phyloP scores from a whole-genome alignment of 1,140 invertebrate species.

The Arion vulgaris region DNA sequence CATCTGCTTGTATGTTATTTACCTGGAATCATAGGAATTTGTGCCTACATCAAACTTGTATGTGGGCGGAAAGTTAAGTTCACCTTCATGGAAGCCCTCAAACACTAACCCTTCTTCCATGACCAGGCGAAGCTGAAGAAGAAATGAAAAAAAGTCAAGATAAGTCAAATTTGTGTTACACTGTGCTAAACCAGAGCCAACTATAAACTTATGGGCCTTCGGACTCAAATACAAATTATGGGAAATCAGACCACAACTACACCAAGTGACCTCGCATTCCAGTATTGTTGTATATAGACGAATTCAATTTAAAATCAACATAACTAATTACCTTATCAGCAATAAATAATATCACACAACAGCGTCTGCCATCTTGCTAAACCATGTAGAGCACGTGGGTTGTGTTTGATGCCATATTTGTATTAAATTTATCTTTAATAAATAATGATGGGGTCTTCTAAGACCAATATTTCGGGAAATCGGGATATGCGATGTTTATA shows the following conservation, averaged over 20 bases:
- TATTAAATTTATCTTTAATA: not conserved
- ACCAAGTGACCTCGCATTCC: too few species aligned
- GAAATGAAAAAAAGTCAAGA: not conserved
- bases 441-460: not conserved
- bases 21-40: constrained; percentile 83
- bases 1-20: not conserved
- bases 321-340: not conserved
- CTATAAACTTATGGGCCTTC: too few species aligned
- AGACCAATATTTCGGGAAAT: not conserved
- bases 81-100: constrained; percentile 80
- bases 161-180: not conserved
- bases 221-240: too few species aligned
- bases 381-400: too few species aligned
- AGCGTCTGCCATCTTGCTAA: too few species aligned
- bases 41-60: constrained; percentile 96
- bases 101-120: constrained; percentile 60
- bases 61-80: constrained; percentile 92
- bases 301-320: too few species aligned
- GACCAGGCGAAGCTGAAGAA: constrained; percentile 77
- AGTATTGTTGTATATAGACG: too few species aligned
- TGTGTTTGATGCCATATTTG: too few species aligned
- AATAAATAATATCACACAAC: not conserved
- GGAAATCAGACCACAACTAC: too few species aligned
- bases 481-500: too few species aligned
- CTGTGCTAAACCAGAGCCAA: too few species aligned